Evolutionary conservation across 2,113 vertebrate genomes (phyloP), one percentile per base, ranked within the genome.

Genomic region (Eleginops maclovinus): DNA sequence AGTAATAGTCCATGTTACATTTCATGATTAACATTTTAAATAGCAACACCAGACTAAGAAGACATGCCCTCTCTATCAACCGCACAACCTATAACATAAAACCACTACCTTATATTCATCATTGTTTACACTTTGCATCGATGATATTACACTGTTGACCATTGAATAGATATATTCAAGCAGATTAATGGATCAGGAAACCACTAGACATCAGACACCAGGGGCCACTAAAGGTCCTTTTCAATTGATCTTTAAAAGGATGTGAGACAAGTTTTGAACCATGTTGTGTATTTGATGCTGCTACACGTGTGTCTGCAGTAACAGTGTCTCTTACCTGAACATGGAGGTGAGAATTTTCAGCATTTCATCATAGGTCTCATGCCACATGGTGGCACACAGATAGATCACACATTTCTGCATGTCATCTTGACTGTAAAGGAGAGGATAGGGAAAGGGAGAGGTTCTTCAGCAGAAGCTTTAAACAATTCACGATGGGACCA

Each of bases 311-410:
- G 17, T 58, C 6, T 60, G 40, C 40, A 54, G 10, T 53, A 66
- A 74, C 4, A 28, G 14, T 49, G n/a, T 63, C 6, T 82, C 74
- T 47, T 68, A 95, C 95, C 95, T 94, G 88, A 96, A 95, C 93
- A 95, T 95, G 31, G 95, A 96, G 2, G 94, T 95, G 46, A 95
- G 87, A 69, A 96, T 96, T 88, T 95, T 95, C 19, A 95, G 88
- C 95, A 96, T 96, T 87, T 96, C 95, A 11, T 95, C 95, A 19
- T 94, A 94, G 36, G 93, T 96, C 83, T 95, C 95, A 56, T 96
- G 95, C 95, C 95, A 96, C 95, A 96, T 95, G 68, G 95, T 96
- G 53, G 95, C 95, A 83, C 95, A 96, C 7, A 96, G 91, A 75
- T 95, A 95, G 78, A 96, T 93, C 28, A 94, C 88, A 67, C 92